Base-by-base conservation (phyloP, 2,888 invertebrate species). In the Cerastoderma edule region DNA sequence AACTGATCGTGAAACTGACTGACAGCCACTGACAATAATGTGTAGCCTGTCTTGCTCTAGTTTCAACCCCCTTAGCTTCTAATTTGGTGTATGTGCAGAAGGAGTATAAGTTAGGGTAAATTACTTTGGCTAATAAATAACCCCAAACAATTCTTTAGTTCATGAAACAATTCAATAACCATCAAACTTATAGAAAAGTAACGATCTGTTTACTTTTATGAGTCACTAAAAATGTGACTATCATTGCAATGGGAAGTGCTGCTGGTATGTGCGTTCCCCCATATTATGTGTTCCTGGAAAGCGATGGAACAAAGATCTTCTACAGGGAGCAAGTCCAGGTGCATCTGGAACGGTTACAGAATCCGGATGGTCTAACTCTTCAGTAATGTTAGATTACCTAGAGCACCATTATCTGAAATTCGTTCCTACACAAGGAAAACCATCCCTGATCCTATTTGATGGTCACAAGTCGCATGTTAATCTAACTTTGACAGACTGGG, bases 381-480 rank as follows among this genome's bases (percentile, higher is more conserved):
- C 6, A 1, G 19, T 78, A 0, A 70, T 70, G 67, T 24, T 66
- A 28, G 46, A 50, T 1, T 74, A 69, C 46, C 2, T 69, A 13
- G 39, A 27, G 22, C 44, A 57, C 5, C 67, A 72, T 24, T 72
- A 66, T 33, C 2, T n/a, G 0, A 50, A 67, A 27, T 54, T 50
- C 44, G 63, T 24, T 32, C 6, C 13, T 13, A 33, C 22, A 27
- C 46, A 48, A 22, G 48, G 48, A 48, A 48, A 63, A 24, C 46
- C 65, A 53, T 56, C 28, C 13, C 39, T 75, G 22, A 30, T 78
- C 1, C 44, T 81, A 2, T 81, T 67, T 68, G 73, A 81, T 65
- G 81, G 81, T 22, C 78, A 83, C 56, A 73, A 69, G 35, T 83
- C 72, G 1, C 78, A 80, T 56, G 33, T 71, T 3, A 54, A 46